A percentile compares a stretch with the other conserved stretches of the same genome.
These are phyloP conservation scores for Ostrea edulis DNA, from an alignment of 1,140 invertebrate species.

Conservation along the genomic window DNA sequence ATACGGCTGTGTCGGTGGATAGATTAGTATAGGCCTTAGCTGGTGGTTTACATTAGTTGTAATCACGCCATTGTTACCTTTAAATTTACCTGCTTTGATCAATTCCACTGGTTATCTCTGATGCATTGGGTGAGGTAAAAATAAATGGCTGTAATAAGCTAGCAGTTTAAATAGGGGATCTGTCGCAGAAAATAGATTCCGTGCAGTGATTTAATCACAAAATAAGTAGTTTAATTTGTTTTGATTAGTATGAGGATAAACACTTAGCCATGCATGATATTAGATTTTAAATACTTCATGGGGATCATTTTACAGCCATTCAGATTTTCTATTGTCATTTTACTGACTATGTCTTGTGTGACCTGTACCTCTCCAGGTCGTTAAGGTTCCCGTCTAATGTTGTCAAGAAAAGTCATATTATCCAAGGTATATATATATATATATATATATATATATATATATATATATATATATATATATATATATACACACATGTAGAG, in stretches of 20 bases:
- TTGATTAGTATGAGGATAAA: background rate
- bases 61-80: background rate
- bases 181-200: background rate
- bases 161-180: background rate
- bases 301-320: background rate
- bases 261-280: background rate
- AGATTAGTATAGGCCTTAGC: background rate
- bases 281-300: background rate
- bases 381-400: too few species aligned
- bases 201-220: background rate
- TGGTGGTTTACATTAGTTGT: background rate
- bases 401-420: too few species aligned
- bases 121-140: constrained; percentile 16
- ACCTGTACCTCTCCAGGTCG: too few species aligned
- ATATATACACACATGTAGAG: too few species aligned
- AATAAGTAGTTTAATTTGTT: constrained; percentile 18
- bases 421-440: too few species aligned
- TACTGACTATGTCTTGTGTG: too few species aligned
- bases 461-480: too few species aligned
- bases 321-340: too few species aligned
- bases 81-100: constrained; percentile 3
- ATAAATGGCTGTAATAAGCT: background rate
- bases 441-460: too few species aligned
- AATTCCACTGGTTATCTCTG: background rate
- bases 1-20: background rate